Evolutionary conservation across 2,797 vertebrate genomes (phyloP), one percentile per base, ranked within the genome.

Genomic region (Syndactyla subalaris): DNA sequence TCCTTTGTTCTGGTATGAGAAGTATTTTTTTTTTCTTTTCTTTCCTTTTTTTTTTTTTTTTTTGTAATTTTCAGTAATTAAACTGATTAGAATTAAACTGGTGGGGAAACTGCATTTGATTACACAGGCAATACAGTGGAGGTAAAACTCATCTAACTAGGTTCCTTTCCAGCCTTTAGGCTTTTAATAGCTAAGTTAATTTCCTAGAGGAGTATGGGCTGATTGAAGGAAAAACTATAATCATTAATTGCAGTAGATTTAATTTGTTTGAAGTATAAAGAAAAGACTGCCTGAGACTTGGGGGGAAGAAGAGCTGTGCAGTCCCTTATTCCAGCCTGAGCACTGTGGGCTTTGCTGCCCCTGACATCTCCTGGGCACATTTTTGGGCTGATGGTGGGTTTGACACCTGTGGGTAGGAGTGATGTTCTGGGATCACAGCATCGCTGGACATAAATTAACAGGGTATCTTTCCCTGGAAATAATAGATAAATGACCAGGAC

Each of bases 151-250:
- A 95, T 96, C 92, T 96, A 95, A 92, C 92, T 95, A 95, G 93
- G 94, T 95, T 93, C 67, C 83, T 95, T 95, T 94, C 85, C 74
- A 96, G 93, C 93, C 96, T 96, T 93, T 71, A 94, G 93, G 95
- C 94, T 95, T 94, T 95, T 96, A 95, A 96, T 97, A 96, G 96
- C 96, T 41, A 80, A 95, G 92, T 97, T 97, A 96, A 96, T 96
- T 97, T 96, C 94, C 95, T 97, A 87, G 80, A 93, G 92, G 96
- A 95, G 91, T 91, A 90, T 85, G 77, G 88, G 67, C 83, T 94
- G 95, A 96, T 95, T 95, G 96, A 97, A 96, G 89, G 82, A 96
- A 95, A 95, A 94, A 73, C 93, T 96, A 93, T 96, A 95, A 95
- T 96, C 94, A 96, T 97, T 96, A 95, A 96, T 94, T 95, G 95